Base-by-base conservation (phyloP, 2,888 invertebrate species). In the Strigamia crassipes region DNA sequence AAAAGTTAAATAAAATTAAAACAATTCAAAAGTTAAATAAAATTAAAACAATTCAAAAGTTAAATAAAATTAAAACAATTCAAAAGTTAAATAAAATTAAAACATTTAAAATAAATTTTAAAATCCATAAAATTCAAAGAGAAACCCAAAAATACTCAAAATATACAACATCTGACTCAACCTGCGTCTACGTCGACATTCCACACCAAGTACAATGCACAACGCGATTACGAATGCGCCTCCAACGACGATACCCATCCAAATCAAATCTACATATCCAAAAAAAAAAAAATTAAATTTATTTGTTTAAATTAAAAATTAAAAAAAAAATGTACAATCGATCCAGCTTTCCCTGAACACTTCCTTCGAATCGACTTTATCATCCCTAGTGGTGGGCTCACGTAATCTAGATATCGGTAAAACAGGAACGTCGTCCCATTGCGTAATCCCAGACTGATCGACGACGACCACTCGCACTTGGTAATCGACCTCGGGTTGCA, bases 391-490 rank as follows among this genome's bases (percentile, higher is more conserved):
- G 73, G 31, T 73, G 13, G 6, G 13, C 4, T 73, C 73, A 31
- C 73, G 27, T 23, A 31, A 4, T 31, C 27, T 73, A 23, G 73
- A 73, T 13, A 73, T 15, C 27, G 9, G 31, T 31, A 31, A 13
- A 73, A 73, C 23, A 4, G 73, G 73, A 10, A 73, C 73, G 1
- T 27, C 27, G 5, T 13, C 12, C 73, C 10, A 13, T 27, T 73
- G 73, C 31, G 23, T 27, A 12, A 15, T 8, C 13, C 73, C 73
- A 5, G 73, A 73, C 13, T 73, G 27, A 27, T 73, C 73, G 9
- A 27, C 73, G 27, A 73, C n/a, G 31, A 73, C 73, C 73, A 73
- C 73, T 27, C 73, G 73, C 12, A 73, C 31, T 3, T 73, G 27
- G 15, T 73, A 73, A 31, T 73, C 73, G 27, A 73, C 12, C 31